Evolutionary conservation across 64 coral and sea anemone genomes (phyloP).

Genomic region (Stichodactyla mertensii): DNA sequence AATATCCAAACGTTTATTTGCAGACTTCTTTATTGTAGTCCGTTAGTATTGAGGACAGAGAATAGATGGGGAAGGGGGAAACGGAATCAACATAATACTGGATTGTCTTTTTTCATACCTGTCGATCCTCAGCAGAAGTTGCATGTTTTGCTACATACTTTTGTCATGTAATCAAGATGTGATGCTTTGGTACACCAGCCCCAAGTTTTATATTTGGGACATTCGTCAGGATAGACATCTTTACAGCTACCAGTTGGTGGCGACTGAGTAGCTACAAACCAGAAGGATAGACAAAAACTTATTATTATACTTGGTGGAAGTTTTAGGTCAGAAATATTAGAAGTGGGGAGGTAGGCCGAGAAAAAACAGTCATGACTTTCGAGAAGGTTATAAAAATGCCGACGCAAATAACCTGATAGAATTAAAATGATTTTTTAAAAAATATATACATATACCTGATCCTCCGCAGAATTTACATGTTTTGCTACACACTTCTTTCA

Average conservation of each 20-base stretch:
- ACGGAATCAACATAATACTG: too few relatives aligned
- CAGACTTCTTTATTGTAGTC: constrained; percentile 54
- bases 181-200: constrained; percentile 16
- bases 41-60: not conserved
- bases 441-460: not conserved
- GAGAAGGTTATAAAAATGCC: too few relatives aligned
- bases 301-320: not conserved
- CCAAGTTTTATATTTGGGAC: constrained; percentile 15
- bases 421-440: not conserved
- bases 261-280: not conserved
- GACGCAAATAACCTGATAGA: not conserved
- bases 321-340: too few relatives aligned
- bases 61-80: too few relatives aligned
- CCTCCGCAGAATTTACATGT: constrained; percentile 46
- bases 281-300: not conserved
- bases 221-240: constrained; percentile 50
- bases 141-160: constrained; percentile 38
- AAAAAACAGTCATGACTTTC: too few relatives aligned
- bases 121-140: constrained; percentile 26
- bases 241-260: constrained; percentile 20
- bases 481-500: constrained; percentile 29
- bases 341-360: too few relatives aligned
- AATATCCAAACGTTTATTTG: constrained; percentile 54
- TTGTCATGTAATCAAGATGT: constrained; percentile 32
- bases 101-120: not conserved